These are phyloP conservation scores for Pocillopora damicornis DNA, from an alignment of 64 coral and sea anemone species.

Conservation along the genomic window DNA sequence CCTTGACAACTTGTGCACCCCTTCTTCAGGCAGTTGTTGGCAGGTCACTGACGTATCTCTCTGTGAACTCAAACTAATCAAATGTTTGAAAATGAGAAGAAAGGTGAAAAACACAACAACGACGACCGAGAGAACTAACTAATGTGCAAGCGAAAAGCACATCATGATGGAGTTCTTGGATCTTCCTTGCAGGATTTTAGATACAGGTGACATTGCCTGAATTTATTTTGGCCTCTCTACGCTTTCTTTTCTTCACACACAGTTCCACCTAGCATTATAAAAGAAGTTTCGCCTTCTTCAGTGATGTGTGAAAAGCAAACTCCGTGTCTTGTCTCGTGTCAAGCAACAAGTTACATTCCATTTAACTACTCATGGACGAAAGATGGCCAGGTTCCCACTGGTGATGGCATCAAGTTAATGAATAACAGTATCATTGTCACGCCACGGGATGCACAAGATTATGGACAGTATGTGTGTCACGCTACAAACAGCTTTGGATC, in stretches of 20 bases:
- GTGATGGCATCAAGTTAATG: background rate
- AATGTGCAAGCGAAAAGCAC: no score
- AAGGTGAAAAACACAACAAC: no score
- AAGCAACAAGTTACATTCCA: background rate
- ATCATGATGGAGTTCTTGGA: no score
- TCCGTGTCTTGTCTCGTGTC: background rate
- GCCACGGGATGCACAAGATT: background rate
- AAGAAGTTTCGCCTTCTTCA: background rate
- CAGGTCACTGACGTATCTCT: no score
- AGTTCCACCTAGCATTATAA: background rate
- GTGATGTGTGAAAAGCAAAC: slow-evolving; percentile 2
- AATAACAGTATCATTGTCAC: background rate
- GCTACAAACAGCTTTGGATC: background rate
- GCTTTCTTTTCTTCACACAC: background rate
- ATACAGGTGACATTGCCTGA: background rate
- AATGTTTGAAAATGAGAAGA: no score
- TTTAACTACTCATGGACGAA: slow-evolving; percentile 9
- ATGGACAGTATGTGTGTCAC: slow-evolving; percentile 6
- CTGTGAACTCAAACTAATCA: no score
- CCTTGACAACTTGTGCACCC: no score
- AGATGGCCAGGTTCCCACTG: background rate
- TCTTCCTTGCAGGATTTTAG: background rate
- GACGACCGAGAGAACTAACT: no score
- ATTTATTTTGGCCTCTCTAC: background rate
- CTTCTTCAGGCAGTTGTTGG: no score